Base-by-base conservation (phyloP, 1,140 invertebrate genomes). In the Neuroterus valhalla region DNA sequence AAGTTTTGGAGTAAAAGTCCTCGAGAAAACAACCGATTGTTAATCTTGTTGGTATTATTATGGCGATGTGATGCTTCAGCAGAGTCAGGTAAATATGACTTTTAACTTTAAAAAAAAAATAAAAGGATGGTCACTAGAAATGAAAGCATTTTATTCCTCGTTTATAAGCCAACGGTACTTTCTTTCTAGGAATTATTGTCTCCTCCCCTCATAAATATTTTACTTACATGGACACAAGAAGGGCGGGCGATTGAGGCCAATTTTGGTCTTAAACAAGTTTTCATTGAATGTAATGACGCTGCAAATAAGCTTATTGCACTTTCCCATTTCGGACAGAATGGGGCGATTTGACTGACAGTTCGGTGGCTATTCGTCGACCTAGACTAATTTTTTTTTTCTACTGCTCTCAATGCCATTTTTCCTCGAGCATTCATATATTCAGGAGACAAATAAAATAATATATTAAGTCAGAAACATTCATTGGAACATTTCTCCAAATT, bases 121-220 rank as follows among this genome's bases (percentile, higher is more conserved):
- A 23, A 31, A 62, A 38, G 5, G 5, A 38, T 38, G 31, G 31
- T 38, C 26, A 2, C 21, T 62, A 14, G 55, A 38, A 62, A 62
- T 62, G 55, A 62, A 62, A 62, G 31, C 55, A 38, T 62, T 62
- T 26, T 26, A 62, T 62, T 62, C 31, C 55, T 62, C 55, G 52
- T 15, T 38, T 62, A 62, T 15, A 62, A 62, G 26, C 55, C n/a
- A 23, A 31, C 55, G 15, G 31, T 23, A 62, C 14, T 62, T 62
- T 26, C 14, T 38, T 38, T 62, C 23, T 23, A 1, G 12, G 14
- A 26, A 23, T 62, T 23, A 62, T 62, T 38, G 55, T 62, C 31
- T 62, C 3, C 15, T 62, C 26, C n/a, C n/a, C 23, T 38, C 23
- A 31, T 62, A 62, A 38, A 62, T 62, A 3, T 62, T 62, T 62